Conservation (phyloP, 2,113 vertebrate species). For the Lophura nycthemera region DNA sequence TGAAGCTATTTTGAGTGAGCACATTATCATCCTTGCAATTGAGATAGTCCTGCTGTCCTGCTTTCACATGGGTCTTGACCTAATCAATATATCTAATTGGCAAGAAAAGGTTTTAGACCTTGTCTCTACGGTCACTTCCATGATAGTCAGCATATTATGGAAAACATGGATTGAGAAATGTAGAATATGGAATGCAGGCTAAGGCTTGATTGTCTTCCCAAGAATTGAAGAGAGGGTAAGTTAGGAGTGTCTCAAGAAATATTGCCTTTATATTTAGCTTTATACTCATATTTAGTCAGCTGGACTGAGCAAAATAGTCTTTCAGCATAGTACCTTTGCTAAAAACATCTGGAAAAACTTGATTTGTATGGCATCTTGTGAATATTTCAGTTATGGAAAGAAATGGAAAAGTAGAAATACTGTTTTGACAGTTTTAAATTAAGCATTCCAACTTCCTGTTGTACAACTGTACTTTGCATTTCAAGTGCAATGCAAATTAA, state of each 20-base stretch:
- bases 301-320: not conserved
- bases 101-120: not conserved
- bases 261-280: not conserved
- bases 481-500: not conserved
- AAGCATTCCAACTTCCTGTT: not conserved
- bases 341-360: not conserved
- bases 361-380: not conserved
- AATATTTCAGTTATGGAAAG: not conserved
- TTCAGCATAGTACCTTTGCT: not conserved
- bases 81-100: not conserved
- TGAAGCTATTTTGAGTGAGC: not conserved
- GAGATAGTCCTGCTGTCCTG: not conserved
- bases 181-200: not conserved
- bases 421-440: constrained; percentile 1
- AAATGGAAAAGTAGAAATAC: not conserved
- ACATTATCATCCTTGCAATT: fast-evolving
- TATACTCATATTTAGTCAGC: not conserved
- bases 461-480: not conserved
- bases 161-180: not conserved
- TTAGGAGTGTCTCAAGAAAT: not conserved
- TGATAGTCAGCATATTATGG: not conserved
- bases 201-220: not conserved
- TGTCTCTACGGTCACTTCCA: not conserved
- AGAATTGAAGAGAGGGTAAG: not conserved
- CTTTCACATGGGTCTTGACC: not conserved